Base-by-base conservation (phyloP, 1,140 invertebrate genomes). In the Bombus huntii region DNA sequence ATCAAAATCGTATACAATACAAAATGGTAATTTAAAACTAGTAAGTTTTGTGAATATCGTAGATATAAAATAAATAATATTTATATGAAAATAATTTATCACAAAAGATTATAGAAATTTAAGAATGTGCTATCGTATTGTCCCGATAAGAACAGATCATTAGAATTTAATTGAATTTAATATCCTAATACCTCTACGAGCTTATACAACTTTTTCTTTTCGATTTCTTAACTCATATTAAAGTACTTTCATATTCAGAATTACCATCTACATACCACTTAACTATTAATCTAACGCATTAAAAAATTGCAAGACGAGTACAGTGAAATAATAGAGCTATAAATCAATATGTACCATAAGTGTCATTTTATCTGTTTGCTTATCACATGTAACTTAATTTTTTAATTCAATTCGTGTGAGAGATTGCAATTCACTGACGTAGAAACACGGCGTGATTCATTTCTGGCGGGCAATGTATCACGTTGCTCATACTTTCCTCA, bases 391-490 rank as follows among this genome's bases (percentile, higher is more conserved):
- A 42, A 62, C 12, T 8, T 28, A 53, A 81, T 78, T 59, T 71
- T 66, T 3, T 62, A 31, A 83, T 83, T 76, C 39, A 25, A 83
- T 68, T 89, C 59, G 9, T 42, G 42, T 39, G 31, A 42, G 18
- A 15, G 28, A 70, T 53, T 34, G 28, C 39, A n/a, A 84, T 74
- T 62, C 65, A 76, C 44, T 77, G 65, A 70, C 80, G 81, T 75
- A 42, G 44, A 71, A 28, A 68, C 31, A 12, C 62, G 34, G 39
- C 2, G 42, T 90, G 89, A 90, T 85, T 90, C 87, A 90, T 84
- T 81, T 83, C 84, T 87, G 62, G 72, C 78, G 85, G 73, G 57
- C 85, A 89, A 90, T 76, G 78, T 62, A 74, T 72, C 37, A 25
- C 57, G 78, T 25, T 28, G 75, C 42, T 83, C 71, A 79, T 86